Conservation (phyloP, 2,797 vertebrate species). For the Tinamus major region DNA sequence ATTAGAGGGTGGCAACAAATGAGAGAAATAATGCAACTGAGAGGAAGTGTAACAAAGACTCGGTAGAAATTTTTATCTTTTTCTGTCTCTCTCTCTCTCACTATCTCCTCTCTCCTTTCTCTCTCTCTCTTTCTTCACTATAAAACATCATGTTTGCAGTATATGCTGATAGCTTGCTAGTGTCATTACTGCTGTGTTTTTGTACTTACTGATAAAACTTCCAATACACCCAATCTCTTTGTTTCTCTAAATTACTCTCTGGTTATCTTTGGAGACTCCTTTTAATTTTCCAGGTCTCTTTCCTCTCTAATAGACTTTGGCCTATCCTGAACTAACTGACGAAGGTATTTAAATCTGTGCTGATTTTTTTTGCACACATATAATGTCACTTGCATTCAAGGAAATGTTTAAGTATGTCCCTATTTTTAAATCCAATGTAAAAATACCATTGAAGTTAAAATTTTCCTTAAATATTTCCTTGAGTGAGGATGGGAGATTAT, state of each 20-base stretch:
- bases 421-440: slow-evolving; percentile 5
- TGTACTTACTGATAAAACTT: neutral
- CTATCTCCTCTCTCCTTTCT: neutral
- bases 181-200: neutral
- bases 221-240: neutral
- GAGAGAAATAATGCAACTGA: neutral
- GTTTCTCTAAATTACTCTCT: neutral
- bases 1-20: neutral
- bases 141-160: neutral
- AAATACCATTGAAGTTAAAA: slow-evolving; percentile 53
- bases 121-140: neutral
- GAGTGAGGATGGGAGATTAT: neutral
- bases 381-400: neutral
- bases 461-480: slow-evolving; percentile 32
- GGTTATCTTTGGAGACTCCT: neutral
- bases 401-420: neutral
- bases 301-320: neutral
- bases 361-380: neutral
- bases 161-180: neutral
- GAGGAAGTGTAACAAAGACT: neutral
- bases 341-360: neutral
- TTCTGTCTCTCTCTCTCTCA: neutral
- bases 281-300: neutral
- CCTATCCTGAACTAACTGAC: neutral
- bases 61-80: neutral